Conservation (phyloP, 2,888 invertebrate species). For the Coleophora deauratella region DNA sequence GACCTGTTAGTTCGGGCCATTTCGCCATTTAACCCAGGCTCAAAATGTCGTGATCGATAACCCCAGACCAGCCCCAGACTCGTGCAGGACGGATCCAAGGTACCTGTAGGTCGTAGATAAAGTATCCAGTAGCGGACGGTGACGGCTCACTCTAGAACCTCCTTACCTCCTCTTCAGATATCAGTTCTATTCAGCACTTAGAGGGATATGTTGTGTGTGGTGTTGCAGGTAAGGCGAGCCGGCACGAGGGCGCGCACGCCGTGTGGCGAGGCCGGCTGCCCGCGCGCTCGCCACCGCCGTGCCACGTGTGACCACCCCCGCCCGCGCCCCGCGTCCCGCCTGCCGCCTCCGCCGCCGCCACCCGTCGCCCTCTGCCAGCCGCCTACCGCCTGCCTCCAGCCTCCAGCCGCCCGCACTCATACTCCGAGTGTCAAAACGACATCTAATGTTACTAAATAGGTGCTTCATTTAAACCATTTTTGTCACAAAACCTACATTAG, state of each 20-base stretch:
- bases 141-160: no score
- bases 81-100: no score
- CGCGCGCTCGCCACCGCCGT: constrained; percentile 49
- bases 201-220: no score
- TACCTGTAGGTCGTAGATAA: no score
- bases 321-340: constrained; percentile 49
- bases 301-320: constrained; percentile 50
- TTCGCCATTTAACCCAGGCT: no score
- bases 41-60: no score
- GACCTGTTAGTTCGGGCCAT: no score
- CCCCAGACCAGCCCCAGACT: no score
- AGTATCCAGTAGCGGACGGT: no score
- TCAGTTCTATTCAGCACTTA: no score
- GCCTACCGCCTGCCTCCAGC: constrained; percentile 33
- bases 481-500: constrained; percentile 18
- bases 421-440: constrained; percentile 21
- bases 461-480: constrained; percentile 28
- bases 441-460: constrained; percentile 28
- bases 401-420: constrained; percentile 25
- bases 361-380: constrained; percentile 11
- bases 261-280: constrained; percentile 56
- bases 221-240: constrained; percentile 56
- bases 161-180: no score
- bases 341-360: constrained; percentile 17
- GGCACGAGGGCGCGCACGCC: constrained; percentile 34